phyloP scores from a whole-genome alignment of 1,140 invertebrate genomes.

The Drosophila hydei region DNA sequence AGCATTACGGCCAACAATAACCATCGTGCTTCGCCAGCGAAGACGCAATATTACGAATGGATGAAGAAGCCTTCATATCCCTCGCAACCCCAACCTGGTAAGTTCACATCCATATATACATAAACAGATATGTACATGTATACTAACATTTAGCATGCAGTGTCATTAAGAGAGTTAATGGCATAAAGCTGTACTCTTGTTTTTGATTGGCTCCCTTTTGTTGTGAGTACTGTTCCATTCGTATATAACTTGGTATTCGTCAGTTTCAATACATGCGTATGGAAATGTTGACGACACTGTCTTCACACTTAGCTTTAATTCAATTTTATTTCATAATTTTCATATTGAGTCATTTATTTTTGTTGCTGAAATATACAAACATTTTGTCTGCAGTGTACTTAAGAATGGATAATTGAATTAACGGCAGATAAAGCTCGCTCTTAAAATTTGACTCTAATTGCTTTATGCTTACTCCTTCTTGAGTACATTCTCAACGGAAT shows the following conservation, averaged over 20 bases:
- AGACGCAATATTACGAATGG: slow-evolving; percentile 94
- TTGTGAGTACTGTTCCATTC: no score
- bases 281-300: no score
- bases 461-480: background rate
- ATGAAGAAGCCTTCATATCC: slow-evolving; percentile 95
- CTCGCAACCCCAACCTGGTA: slow-evolving; percentile 92
- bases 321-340: no score
- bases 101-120: slow-evolving; percentile 83
- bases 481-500: background rate
- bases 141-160: background rate
- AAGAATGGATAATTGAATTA: background rate
- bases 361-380: background rate
- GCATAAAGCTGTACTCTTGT: no score
- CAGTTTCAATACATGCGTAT: no score
- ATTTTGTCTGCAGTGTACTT: slow-evolving; percentile 1
- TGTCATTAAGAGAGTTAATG: no score
- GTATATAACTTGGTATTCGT: no score
- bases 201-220: no score
- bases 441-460: background rate
- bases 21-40: slow-evolving; percentile 86
- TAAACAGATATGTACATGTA: background rate
- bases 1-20: slow-evolving; percentile 69
- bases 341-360: no score
- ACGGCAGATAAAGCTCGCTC: background rate
- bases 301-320: no score